phyloP scores from a whole-genome alignment of 2,888 invertebrate genomes.

The Aleiodes leptofemur region DNA sequence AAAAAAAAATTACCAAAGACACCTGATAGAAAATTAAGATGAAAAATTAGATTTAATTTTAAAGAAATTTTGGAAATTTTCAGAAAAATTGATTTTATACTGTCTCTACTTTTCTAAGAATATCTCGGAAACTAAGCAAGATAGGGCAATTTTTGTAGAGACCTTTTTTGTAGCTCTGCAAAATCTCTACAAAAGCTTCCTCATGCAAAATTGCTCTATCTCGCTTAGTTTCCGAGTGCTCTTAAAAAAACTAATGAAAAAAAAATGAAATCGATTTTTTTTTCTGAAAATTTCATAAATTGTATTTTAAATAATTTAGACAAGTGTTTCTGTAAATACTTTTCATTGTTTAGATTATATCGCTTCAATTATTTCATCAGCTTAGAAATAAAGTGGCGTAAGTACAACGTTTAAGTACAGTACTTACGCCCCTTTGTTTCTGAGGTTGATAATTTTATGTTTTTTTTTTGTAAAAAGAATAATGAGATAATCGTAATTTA shows the following conservation, averaged over 20 bases:
- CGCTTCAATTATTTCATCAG: too few relatives aligned
- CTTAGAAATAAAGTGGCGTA: too few relatives aligned
- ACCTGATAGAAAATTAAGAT: slow-evolving; percentile 29
- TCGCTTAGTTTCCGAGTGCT: slow-evolving; percentile 28
- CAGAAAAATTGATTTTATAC: neutral
- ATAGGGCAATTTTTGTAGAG: too few relatives aligned
- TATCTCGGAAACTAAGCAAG: too few relatives aligned
- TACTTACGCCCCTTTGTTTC: too few relatives aligned
- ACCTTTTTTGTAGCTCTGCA: too few relatives aligned
- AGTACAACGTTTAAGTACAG: too few relatives aligned
- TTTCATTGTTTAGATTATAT: neutral
- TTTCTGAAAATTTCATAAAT: neutral
- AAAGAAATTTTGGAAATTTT: too few relatives aligned
- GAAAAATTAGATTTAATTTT: slow-evolving; percentile 18
- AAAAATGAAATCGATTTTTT: neutral
- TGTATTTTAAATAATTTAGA: too few relatives aligned
- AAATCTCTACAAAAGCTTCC: too few relatives aligned
- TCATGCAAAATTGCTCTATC: slow-evolving; percentile 32
- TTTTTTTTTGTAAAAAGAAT: slow-evolving; percentile 31
- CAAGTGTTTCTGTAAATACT: slow-evolving; percentile 17
- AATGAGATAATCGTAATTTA: too few relatives aligned
- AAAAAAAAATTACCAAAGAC: slow-evolving; percentile 33
- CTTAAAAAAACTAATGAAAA: neutral
- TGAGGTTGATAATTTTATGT: too few relatives aligned
- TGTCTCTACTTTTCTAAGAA: neutral